A percentile compares a stretch with the other conserved stretches of the same genome.
These are phyloP conservation scores for Temnopleurus reevesii DNA, from an alignment of 53 echinoderm and acorn worm genomes.

Conservation along the genomic window DNA sequence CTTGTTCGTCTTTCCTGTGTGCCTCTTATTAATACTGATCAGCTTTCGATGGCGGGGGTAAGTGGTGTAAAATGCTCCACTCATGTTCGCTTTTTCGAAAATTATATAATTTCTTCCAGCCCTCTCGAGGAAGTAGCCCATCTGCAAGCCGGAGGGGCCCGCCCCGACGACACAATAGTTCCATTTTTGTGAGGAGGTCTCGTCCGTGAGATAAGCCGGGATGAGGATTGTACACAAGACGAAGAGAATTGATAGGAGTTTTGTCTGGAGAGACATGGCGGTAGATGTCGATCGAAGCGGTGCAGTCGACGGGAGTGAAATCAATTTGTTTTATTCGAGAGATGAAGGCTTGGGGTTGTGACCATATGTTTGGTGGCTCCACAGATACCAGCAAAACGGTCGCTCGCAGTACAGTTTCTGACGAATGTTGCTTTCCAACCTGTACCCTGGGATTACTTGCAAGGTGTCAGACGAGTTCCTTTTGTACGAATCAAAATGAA, in stretches of 20 bases:
- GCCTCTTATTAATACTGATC: conserved; percentile 94
- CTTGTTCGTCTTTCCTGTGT: conserved; percentile 96
- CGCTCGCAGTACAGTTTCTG: neutral
- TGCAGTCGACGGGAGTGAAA: neutral
- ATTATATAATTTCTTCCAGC: conserved; percentile 84
- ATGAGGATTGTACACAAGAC: neutral
- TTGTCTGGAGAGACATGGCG: neutral
- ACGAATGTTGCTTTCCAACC: too few species aligned
- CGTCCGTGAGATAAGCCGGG: conserved; percentile 22
- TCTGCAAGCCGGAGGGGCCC: conserved; percentile 92
- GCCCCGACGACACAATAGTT: conserved; percentile 96
- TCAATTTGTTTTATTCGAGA: neutral
- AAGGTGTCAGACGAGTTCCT: neutral
- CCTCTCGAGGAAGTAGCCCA: conserved; percentile 91
- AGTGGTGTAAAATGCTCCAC: conserved; percentile 76
- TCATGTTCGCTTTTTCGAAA: conserved; percentile 80
- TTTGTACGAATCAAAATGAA: conserved; percentile 1
- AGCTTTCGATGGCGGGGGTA: conserved; percentile 95
- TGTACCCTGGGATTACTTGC: neutral
- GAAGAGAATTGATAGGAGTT: neutral
- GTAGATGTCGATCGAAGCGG: neutral
- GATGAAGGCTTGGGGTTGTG: neutral
- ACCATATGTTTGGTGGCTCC: conserved; percentile 21
- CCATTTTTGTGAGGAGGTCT: conserved; percentile 31
- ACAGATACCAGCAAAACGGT: conserved; percentile 2